phyloP scores from a whole-genome alignment of 2,888 invertebrate species.

The Cinara cedri region DNA sequence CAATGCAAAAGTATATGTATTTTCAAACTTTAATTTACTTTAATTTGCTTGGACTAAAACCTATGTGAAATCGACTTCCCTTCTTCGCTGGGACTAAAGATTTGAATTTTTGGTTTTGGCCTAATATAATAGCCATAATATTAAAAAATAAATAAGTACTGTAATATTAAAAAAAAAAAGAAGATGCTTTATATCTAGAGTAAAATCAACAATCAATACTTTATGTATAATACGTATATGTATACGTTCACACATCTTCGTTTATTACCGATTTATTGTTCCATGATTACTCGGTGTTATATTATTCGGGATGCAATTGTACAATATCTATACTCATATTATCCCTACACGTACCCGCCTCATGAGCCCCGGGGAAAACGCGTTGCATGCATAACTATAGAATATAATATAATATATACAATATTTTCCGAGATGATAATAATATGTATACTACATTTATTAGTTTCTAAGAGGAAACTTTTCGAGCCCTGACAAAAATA shows the following conservation, averaged over 20 bases:
- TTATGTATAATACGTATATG: not conserved
- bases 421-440: not conserved
- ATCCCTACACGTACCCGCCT: not conserved
- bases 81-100: no score
- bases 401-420: no score
- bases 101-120: no score
- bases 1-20: no score
- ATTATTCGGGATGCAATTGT: not conserved
- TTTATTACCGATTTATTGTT: conserved; percentile 9
- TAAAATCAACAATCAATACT: not conserved
- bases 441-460: not conserved
- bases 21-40: no score
- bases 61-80: no score
- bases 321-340: not conserved
- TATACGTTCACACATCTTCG: not conserved
- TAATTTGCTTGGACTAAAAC: no score
- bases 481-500: not conserved
- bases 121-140: no score
- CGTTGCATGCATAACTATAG: not conserved
- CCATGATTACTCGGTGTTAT: not conserved
- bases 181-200: no score
- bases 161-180: no score
- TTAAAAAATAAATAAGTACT: no score
- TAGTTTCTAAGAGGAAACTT: not conserved
- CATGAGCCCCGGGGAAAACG: not conserved